These are phyloP conservation scores for Euthynnus affinis DNA, from an alignment of 2,797 vertebrate genomes.

Conservation along the genomic window DNA sequence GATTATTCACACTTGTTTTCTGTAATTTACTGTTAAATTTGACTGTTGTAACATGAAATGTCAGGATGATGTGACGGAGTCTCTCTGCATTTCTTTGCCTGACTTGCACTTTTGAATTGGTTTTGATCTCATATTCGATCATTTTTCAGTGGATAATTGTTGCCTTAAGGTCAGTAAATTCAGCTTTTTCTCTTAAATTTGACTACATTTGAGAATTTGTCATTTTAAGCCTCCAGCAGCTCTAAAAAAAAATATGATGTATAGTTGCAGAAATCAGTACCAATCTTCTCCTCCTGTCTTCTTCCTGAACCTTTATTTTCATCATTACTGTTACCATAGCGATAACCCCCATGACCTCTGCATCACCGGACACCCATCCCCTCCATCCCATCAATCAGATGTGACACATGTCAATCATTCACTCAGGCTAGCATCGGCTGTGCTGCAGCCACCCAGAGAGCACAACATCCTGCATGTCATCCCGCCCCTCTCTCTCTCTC, in stretches of 20 bases:
- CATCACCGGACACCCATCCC: background rate
- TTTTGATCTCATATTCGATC: background rate
- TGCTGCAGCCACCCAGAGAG: conserved; percentile 8
- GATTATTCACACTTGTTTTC: background rate
- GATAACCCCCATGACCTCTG: conserved; percentile 31
- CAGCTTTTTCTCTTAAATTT: background rate
- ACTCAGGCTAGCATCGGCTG: background rate
- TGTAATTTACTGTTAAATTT: background rate
- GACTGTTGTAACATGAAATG: background rate
- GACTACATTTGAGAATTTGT: background rate
- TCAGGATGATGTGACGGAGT: no score
- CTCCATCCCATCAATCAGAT: conserved; percentile 15
- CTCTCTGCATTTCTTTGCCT: background rate
- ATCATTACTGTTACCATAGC: conserved; percentile 29
- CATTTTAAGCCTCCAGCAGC: background rate
- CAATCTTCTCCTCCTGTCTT: background rate
- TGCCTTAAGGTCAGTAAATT: no score
- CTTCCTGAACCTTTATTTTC: background rate
- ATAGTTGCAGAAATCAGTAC: background rate
- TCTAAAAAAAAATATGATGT: no score
- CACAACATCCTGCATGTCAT: conserved; percentile 9
- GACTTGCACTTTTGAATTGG: background rate
- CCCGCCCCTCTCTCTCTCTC: background rate
- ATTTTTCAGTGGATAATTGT: background rate
- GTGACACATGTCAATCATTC: conserved; percentile 68